Conservation (phyloP, 1,140 invertebrate genomes). For the Aphaenogaster rudis region DNA sequence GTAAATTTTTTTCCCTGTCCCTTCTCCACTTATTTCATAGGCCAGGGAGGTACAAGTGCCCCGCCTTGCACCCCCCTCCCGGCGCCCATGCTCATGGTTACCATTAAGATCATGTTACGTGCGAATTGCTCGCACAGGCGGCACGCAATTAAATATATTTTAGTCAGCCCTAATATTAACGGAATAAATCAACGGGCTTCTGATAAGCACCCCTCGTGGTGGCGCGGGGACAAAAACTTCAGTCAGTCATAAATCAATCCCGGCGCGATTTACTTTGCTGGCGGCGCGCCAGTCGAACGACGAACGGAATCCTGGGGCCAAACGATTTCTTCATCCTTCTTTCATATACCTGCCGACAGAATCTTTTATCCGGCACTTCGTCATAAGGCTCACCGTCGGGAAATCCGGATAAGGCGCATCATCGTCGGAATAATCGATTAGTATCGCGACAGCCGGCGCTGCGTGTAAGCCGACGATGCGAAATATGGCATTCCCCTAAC, state of each 20-base stretch:
- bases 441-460: constrained; percentile 42
- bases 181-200: constrained; percentile 70
- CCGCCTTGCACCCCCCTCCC: no score
- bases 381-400: constrained; percentile 40
- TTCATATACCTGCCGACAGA: constrained; percentile 57
- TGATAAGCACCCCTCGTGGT: constrained; percentile 45
- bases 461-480: constrained; percentile 4
- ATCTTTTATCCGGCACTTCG: constrained; percentile 69
- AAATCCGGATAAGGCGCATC: constrained; percentile 59
- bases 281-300: constrained; percentile 73
- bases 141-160: constrained; percentile 66
- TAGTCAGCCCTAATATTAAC: constrained; percentile 39
- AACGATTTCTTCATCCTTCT: constrained; percentile 76
- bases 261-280: constrained; percentile 75
- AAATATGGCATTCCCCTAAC: constrained; percentile 41
- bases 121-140: constrained; percentile 8
- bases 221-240: constrained; percentile 68
- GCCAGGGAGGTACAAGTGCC: no score
- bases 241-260: constrained; percentile 78
- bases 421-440: constrained; percentile 69
- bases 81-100: background rate
- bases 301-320: constrained; percentile 65
- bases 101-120: constrained; percentile 43
- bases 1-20: no score
- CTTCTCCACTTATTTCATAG: no score